Evolutionary conservation across 2,888 invertebrate genomes (phyloP).

Genomic region (Eudiplozoon nipponicum): DNA sequence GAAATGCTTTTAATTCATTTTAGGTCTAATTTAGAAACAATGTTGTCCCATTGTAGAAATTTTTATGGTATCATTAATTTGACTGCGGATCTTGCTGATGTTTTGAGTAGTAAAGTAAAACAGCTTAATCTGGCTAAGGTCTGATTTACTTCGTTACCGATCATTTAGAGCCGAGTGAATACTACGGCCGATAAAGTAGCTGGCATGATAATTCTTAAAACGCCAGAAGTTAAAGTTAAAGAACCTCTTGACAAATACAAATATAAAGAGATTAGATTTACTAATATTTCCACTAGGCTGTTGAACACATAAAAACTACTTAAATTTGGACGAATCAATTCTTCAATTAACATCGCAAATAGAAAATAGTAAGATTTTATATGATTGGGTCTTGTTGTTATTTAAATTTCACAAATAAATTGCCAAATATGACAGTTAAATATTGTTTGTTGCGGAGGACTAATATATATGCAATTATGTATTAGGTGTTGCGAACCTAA

Average conservation of each 20-base stretch:
- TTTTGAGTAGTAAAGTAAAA: constrained; percentile 72
- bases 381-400: too few species aligned
- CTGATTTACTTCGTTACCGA: constrained; percentile 23
- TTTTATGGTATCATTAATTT: constrained; percentile 50
- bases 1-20: too few species aligned
- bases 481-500: too few species aligned
- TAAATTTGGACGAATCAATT: too few species aligned
- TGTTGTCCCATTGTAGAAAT: constrained; percentile 33
- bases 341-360: too few species aligned
- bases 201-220: constrained; percentile 62
- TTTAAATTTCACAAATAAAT: too few species aligned
- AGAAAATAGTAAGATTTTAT: too few species aligned
- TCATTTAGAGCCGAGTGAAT: constrained; percentile 46
- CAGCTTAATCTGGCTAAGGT: constrained; percentile 64
- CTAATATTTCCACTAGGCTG: too few species aligned
- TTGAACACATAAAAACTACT: too few species aligned
- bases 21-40: constrained; percentile 40
- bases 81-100: constrained; percentile 56
- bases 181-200: constrained; percentile 72
- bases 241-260: constrained; percentile 67
- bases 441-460: too few species aligned
- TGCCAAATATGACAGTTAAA: too few species aligned
- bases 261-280: constrained; percentile 37
- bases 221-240: constrained; percentile 83
- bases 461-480: too few species aligned